These are phyloP conservation scores for Pogonocherus hispidulus DNA, from an alignment of 2,888 invertebrate genomes.

Conservation along the genomic window DNA sequence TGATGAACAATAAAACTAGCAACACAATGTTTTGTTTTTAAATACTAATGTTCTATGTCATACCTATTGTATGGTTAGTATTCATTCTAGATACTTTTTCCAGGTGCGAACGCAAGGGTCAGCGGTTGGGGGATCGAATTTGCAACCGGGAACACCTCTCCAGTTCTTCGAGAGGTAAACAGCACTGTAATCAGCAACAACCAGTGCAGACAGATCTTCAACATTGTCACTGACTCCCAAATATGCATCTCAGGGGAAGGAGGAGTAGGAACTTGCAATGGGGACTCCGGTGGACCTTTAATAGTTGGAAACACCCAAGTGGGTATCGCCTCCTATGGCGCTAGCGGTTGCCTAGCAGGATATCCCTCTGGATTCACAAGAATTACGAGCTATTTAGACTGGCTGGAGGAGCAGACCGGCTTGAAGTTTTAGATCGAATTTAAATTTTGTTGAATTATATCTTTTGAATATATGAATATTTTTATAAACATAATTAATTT, in stretches of 20 bases:
- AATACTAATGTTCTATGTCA: no score
- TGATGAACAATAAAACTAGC: no score
- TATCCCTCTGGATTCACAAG: background rate
- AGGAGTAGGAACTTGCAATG: background rate
- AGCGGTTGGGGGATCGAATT: background rate
- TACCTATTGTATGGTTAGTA: no score
- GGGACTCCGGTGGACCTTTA: background rate
- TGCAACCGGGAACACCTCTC: background rate
- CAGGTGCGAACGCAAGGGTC: background rate
- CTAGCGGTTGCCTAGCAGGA: background rate
- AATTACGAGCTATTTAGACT: background rate
- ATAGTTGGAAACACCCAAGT: background rate
- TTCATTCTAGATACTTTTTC: background rate
- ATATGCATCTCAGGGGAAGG: background rate
- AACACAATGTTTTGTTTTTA: no score
- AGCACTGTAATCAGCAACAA: background rate
- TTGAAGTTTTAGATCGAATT: background rate
- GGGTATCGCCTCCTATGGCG: background rate
- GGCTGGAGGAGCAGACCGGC: background rate
- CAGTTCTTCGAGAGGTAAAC: background rate
- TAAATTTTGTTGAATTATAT: no score
- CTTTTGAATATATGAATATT: no score
- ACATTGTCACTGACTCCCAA: background rate
- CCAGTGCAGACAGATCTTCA: background rate
- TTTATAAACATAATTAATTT: no score